These are phyloP conservation scores for Gila orcuttii DNA, from an alignment of 2,113 vertebrate genomes.

Conservation along the genomic window DNA sequence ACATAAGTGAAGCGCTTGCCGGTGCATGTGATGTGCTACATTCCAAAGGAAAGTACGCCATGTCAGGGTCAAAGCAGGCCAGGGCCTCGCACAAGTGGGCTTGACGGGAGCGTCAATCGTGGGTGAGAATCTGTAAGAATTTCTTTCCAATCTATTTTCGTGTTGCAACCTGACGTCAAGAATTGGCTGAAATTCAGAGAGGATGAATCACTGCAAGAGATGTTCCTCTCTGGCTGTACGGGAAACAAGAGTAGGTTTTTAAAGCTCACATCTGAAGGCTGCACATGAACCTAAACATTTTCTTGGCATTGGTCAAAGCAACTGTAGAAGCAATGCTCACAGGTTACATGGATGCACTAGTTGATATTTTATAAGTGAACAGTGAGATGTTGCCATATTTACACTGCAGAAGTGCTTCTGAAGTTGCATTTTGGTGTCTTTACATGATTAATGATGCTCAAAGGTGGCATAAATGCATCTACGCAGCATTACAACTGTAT, in stretches of 20 bases:
- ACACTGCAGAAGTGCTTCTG: neutral
- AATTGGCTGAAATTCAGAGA: conserved; percentile 44
- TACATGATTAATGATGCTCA: neutral
- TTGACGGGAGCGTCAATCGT: neutral
- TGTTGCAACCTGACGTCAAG: conserved; percentile 32
- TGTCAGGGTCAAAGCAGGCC: neutral
- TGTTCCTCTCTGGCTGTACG: conserved; percentile 12
- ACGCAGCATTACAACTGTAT: neutral
- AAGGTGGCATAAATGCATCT: neutral
- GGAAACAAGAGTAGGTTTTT: conserved; percentile 24
- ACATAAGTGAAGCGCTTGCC: neutral
- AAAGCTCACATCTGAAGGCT: conserved; percentile 29
- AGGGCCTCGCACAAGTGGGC: conserved; percentile 4
- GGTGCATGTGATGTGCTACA: neutral
- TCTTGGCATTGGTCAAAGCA: conserved; percentile 29
- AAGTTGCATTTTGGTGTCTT: neutral
- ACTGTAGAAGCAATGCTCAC: neutral
- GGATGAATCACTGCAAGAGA: conserved; percentile 53
- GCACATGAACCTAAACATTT: conserved; percentile 35
- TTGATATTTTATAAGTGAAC: neutral
- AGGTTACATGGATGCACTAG: neutral
- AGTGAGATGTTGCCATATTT: neutral
- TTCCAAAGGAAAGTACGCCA: neutral
- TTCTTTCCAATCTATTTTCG: conserved; percentile 43
- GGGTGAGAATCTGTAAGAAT: conserved; percentile 48